phyloP scores from a whole-genome alignment of 2,113 vertebrate species.

The Cololabis saira region DNA sequence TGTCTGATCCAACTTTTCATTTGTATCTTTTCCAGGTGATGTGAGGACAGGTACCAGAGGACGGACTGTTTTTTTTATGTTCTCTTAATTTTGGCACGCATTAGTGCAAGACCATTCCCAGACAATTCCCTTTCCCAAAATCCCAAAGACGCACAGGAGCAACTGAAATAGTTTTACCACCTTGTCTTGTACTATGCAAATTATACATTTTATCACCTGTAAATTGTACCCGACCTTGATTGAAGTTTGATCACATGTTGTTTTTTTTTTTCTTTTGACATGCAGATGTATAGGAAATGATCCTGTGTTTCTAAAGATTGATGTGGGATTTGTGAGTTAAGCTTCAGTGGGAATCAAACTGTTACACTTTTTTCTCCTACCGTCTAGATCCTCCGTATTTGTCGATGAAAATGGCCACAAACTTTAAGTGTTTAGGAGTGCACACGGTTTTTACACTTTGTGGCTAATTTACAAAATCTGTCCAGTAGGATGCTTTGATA shows the following conservation, averaged over 20 bases:
- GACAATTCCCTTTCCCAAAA: constrained; percentile 69
- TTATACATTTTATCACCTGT: constrained; percentile 92
- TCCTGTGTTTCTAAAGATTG: constrained; percentile 39
- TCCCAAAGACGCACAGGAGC: constrained; percentile 90
- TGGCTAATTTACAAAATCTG: constrained; percentile 20
- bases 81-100: too few relatives aligned
- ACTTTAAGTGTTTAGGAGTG: constrained; percentile 29
- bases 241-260: constrained; percentile 85
- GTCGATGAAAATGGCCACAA: constrained; percentile 60
- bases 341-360: constrained; percentile 74
- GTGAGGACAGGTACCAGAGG: constrained; percentile 62
- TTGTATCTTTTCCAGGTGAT: constrained; percentile 68
- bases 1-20: background rate
- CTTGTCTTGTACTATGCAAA: constrained; percentile 96
- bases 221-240: constrained; percentile 84
- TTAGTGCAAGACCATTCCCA: constrained; percentile 42
- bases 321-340: constrained; percentile 47
- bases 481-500: constrained; percentile 65
- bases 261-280: constrained; percentile 81
- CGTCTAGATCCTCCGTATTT: constrained; percentile 58
- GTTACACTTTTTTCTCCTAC: constrained; percentile 80
- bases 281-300: constrained; percentile 78
- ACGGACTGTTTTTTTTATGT: background rate
- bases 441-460: constrained; percentile 12
- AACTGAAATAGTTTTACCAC: constrained; percentile 72